Percentiles rank a stretch among this genome's conserved stretches.
These are phyloP conservation scores for Drosophila littoralis DNA, from an alignment of 1,140 invertebrate species.

Conservation along the genomic window DNA sequence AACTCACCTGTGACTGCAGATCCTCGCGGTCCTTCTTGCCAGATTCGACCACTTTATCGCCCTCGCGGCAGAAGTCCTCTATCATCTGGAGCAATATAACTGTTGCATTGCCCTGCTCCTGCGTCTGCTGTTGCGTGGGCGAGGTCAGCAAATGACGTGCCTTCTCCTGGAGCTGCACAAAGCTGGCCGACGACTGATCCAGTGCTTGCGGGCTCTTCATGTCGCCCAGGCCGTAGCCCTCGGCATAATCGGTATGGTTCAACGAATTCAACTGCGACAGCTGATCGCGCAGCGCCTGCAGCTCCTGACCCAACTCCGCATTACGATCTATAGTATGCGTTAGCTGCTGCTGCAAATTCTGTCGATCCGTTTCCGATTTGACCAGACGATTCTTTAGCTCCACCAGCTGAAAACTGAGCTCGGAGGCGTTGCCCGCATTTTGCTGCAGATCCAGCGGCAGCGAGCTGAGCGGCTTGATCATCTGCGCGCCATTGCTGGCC, in stretches of 20 bases:
- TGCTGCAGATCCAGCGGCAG: conserved; percentile 73
- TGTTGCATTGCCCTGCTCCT: conserved; percentile 82
- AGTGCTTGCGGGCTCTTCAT: conserved; percentile 58
- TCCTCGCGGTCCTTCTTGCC: conserved; percentile 89
- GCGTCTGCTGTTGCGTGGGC: conserved; percentile 74
- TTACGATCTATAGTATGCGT: conserved; percentile 86
- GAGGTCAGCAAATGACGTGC: conserved; percentile 85
- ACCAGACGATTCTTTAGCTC: conserved; percentile 85
- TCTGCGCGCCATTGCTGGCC: conserved; percentile 36
- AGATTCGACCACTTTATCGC: conserved; percentile 87
- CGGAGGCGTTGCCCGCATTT: conserved; percentile 63
- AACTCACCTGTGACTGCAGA: conserved; percentile 88
- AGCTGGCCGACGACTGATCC: conserved; percentile 68
- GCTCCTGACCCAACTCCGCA: conserved; percentile 85
- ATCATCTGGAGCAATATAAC: conserved; percentile 86
- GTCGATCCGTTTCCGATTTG: conserved; percentile 85
- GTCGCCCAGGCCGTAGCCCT: conserved; percentile 85
- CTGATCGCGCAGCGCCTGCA: conserved; percentile 86
- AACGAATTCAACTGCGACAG: conserved; percentile 77
- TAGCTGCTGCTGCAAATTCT: conserved; percentile 86
- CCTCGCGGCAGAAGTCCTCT: conserved; percentile 87
- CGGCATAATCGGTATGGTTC: conserved; percentile 87
- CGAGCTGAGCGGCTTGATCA: conserved; percentile 58
- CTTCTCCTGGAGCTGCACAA: conserved; percentile 84
- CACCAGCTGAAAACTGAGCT: conserved; percentile 81